Evolutionary conservation across 2,888 invertebrate genomes (phyloP).

Genomic region (Andrena dorsata): DNA sequence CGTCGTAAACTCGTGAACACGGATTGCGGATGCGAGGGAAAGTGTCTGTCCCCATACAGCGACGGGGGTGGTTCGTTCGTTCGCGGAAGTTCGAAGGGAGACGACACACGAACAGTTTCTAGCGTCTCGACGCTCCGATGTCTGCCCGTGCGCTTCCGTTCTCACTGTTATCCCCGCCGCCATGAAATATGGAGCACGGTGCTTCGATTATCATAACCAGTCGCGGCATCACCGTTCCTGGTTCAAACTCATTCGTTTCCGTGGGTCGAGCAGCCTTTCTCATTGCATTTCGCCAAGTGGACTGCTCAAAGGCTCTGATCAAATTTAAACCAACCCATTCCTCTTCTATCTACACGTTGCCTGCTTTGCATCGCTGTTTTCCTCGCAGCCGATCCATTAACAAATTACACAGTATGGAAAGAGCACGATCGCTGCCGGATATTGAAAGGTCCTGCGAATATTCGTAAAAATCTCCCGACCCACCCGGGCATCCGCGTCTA

Average conservation of each 20-base stretch:
- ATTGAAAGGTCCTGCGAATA: neutral
- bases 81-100: neutral
- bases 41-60: slow-evolving; percentile 20
- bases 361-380: neutral
- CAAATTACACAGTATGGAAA: neutral
- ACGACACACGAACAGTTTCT: slow-evolving; percentile 13
- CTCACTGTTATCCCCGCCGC: neutral
- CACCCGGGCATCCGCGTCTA: neutral
- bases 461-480: neutral
- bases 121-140: slow-evolving; percentile 1
- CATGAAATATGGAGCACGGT: too few relatives aligned
- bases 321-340: neutral
- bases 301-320: neutral
- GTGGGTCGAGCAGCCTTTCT: neutral
- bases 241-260: neutral
- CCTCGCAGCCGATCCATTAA: slow-evolving; percentile 8
- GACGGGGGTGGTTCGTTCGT: neutral
- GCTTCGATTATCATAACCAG: too few relatives aligned
- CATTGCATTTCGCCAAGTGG: neutral
- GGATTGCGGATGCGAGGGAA: slow-evolving; percentile 19
- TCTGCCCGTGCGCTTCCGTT: neutral
- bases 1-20: slow-evolving; percentile 34
- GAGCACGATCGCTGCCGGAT: neutral
- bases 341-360: too few relatives aligned
- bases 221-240: too few relatives aligned